Evolutionary conservation across 2,113 vertebrate genomes (phyloP), one percentile per base, ranked within the genome.

Genomic region (Passer domesticus): DNA sequence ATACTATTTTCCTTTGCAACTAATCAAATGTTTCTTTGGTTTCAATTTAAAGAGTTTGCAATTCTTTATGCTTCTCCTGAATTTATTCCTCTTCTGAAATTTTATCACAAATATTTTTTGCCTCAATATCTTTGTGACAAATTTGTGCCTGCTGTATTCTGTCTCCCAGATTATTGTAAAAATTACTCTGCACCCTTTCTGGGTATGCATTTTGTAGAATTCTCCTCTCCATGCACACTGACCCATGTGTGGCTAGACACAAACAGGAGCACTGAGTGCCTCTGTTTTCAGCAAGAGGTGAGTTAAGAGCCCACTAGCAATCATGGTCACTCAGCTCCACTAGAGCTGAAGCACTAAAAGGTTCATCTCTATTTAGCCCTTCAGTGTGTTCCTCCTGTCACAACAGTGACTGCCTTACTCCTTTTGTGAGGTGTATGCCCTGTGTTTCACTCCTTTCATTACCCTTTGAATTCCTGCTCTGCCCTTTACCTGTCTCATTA

Each of bases 401-500:
- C 73, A 90, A 23, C 62, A 76, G 67, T 30, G 69, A 43, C n/a
- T 49, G 72, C 53, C 74, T 78, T 18, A 9, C 23, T 77, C 37
- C 20, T 92, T 73, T 67, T 31, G n/a, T 13, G 3, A 77, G 70
- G 6, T 4, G 13, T 46, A 8, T 17, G 28, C 33, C 67, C 68
- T 46, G 8, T 8, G 24, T 58, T 83, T 87, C 68, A 35, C 47
- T 86, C 85, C 80, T 82, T 60, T 76, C 82, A 53, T 92, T 77
- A 77, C 35, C 49, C 35, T 94, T 63, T 87, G 74, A 64, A 85
- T 59, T 49, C 68, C 73, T 64, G 7, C 52, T 78, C 58, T 66
- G 70, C 70, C 74, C 85, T 93, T 87, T 56, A 46, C 69, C 81
- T 78, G 31, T 17, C 74, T 93, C 78, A 53, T 91, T 92, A 91